Evolutionary conservation across 2,888 invertebrate species (phyloP).

Genomic region (Ethmia dodecea): DNA sequence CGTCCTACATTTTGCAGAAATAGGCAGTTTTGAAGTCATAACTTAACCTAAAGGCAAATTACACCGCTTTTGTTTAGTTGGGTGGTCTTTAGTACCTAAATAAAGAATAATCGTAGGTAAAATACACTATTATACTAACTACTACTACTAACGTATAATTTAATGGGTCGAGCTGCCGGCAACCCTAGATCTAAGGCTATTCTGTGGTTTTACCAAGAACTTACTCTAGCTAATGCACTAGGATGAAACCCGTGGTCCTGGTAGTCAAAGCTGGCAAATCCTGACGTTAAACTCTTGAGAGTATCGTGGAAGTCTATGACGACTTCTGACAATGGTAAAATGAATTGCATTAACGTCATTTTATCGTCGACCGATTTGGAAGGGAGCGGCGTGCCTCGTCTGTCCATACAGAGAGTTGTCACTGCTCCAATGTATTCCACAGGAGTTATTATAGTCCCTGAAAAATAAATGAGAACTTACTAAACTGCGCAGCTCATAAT

Average conservation of each 20-base stretch:
- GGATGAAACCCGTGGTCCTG: slow-evolving; percentile 90
- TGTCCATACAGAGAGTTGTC: slow-evolving; percentile 84
- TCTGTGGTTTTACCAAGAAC: slow-evolving; percentile 26
- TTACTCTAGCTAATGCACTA: slow-evolving; percentile 88
- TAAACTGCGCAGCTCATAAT: too few species aligned
- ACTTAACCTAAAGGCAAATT: too few species aligned
- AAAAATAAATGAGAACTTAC: slow-evolving; percentile 16
- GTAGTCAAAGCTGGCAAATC: slow-evolving; percentile 97
- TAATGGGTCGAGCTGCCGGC: too few species aligned
- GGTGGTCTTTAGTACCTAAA: too few species aligned
- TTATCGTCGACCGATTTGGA: slow-evolving; percentile 88
- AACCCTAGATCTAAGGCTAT: too few species aligned
- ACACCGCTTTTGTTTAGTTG: too few species aligned
- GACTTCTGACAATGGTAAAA: slow-evolving; percentile 94
- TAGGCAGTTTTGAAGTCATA: too few species aligned
- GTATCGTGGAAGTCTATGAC: slow-evolving; percentile 96
- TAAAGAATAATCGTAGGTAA: too few species aligned
- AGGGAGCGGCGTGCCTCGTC: slow-evolving; percentile 80
- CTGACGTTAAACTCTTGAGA: slow-evolving; percentile 92
- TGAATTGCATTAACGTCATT: slow-evolving; percentile 88
- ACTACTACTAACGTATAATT: too few species aligned
- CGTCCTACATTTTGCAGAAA: too few species aligned
- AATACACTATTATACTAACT: too few species aligned
- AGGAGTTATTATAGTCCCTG: slow-evolving; percentile 93
- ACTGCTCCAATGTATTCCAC: slow-evolving; percentile 83